phyloP scores from a whole-genome alignment of 1,140 invertebrate genomes.

The Bemisia tabaci region DNA sequence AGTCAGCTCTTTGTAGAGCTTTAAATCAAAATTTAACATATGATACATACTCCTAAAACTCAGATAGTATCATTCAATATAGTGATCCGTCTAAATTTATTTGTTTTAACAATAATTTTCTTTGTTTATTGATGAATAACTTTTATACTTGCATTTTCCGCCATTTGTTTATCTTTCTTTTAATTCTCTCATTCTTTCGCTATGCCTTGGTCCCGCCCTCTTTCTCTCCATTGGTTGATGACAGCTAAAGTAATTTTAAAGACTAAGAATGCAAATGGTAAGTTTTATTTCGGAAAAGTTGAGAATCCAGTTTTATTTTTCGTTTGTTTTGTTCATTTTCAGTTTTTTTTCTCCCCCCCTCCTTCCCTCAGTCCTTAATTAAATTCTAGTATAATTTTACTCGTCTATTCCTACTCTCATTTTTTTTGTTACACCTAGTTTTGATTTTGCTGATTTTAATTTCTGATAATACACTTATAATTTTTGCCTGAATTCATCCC shows the following conservation, averaged over 20 bases:
- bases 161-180: neutral
- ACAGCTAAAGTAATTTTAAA: conserved; percentile 41
- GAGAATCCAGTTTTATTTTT: neutral
- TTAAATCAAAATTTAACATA: too few relatives aligned
- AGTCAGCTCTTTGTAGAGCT: too few relatives aligned
- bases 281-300: conserved; percentile 26
- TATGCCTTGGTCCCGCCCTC: conserved; percentile 26
- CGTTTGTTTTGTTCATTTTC: neutral
- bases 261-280: conserved; percentile 37
- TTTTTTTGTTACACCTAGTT: too few relatives aligned
- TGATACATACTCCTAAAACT: too few relatives aligned
- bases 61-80: too few relatives aligned
- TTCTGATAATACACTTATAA: too few relatives aligned
- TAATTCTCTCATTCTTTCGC: conserved; percentile 20
- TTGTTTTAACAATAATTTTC: too few relatives aligned
- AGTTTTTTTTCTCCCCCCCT: conserved; percentile 4
- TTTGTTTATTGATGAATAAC: too few relatives aligned
- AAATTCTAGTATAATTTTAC: conserved; percentile 22
- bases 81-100: too few relatives aligned
- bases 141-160: neutral
- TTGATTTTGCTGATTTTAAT: too few relatives aligned
- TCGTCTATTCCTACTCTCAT: too few relatives aligned
- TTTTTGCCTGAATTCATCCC: too few relatives aligned
- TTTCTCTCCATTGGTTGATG: conserved; percentile 28
- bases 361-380: conserved; percentile 15